Percentiles rank a stretch among this genome's conserved stretches.
Conservation (phyloP, 1,140 invertebrate species). For the Whitmania pigra region DNA sequence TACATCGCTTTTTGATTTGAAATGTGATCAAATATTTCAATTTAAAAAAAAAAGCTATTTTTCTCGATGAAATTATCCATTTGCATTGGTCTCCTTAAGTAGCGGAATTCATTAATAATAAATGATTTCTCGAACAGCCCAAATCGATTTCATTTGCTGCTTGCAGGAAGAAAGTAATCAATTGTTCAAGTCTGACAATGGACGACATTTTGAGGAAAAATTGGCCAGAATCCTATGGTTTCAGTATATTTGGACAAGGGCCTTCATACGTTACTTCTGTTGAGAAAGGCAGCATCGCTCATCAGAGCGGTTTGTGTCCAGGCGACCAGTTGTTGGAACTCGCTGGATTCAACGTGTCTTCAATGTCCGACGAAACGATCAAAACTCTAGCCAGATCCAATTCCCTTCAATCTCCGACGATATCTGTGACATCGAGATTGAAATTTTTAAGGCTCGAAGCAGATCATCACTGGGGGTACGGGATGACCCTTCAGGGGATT, state of each 20-base stretch:
- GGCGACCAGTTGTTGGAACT: slow-evolving; percentile 40
- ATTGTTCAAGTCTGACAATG: too few relatives aligned
- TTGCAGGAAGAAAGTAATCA: too few relatives aligned
- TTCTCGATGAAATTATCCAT: too few relatives aligned
- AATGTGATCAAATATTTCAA: too few relatives aligned
- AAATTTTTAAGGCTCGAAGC: slow-evolving; percentile 27
- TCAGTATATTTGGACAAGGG: slow-evolving; percentile 38
- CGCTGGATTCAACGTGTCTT: slow-evolving; percentile 37
- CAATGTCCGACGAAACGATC: slow-evolving; percentile 33
- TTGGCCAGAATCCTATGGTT: slow-evolving; percentile 40
- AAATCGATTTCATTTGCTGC: too few relatives aligned
- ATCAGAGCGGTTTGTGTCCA: slow-evolving; percentile 34
- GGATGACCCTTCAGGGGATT: slow-evolving; percentile 30
- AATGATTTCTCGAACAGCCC: too few relatives aligned
- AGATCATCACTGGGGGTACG: slow-evolving; percentile 29
- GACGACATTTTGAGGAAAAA: not conserved
- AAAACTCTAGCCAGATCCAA: slow-evolving; percentile 32
- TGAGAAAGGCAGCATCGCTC: slow-evolving; percentile 34
- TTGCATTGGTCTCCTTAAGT: too few relatives aligned
- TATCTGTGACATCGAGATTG: slow-evolving; percentile 36
- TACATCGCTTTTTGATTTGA: too few relatives aligned
- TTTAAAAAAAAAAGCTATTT: too few relatives aligned
- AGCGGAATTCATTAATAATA: too few relatives aligned
- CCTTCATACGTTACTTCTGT: slow-evolving; percentile 38
- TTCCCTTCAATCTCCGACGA: slow-evolving; percentile 29